Base-by-base conservation (phyloP, 2,888 invertebrate species). In the Diarsia dahlii region DNA sequence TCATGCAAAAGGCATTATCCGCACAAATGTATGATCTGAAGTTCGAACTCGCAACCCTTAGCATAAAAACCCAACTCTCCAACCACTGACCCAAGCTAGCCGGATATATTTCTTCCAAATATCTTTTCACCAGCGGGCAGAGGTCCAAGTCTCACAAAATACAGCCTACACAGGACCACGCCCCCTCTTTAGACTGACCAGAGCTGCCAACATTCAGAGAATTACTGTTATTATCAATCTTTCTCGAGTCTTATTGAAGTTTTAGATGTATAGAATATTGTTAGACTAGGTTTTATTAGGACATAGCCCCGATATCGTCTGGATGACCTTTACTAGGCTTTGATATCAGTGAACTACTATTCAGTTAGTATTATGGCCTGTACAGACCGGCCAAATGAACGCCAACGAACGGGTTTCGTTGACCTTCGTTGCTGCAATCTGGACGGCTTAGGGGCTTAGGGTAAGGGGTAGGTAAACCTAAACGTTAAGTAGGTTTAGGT, bases 91-190 rank as follows among this genome's bases (percentile, higher is more conserved):
- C 34, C 23, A n/a, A 62, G 48, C 34, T 9, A 67, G 13, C 18
- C 54, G 13, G 58, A 65, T 68, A 76, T 73, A 76, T 68, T 58
- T 68, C 75, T 80, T 73, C 12, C 46, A 65, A 83, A 83, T 74
- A 73, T 73, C 46, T 73, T 65, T 67, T 52, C n/a, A 75, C 60
- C 18, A 58, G 12, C 48, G 82, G 82, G 82, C 82, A 82, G 64
- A 52, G 50, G 48, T 83, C 82, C 82, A 82, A 82, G 67, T 58
- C 67, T 68, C 2, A 73, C 73, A 71, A 83, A 80, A 76, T 76
- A 83, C 80, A 65, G 72, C 76, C 80, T 80, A 71, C 75, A 52
- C 34, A 68, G 70, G 34, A 8, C 58, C 72, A 83, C 72, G 62
- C 80, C 84, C 71, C 73, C 80, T 73, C 75, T 71, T 54, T 64